Base-by-base conservation (phyloP, 2,888 invertebrate species). In the Drosophila nr. perissopoda region DNA sequence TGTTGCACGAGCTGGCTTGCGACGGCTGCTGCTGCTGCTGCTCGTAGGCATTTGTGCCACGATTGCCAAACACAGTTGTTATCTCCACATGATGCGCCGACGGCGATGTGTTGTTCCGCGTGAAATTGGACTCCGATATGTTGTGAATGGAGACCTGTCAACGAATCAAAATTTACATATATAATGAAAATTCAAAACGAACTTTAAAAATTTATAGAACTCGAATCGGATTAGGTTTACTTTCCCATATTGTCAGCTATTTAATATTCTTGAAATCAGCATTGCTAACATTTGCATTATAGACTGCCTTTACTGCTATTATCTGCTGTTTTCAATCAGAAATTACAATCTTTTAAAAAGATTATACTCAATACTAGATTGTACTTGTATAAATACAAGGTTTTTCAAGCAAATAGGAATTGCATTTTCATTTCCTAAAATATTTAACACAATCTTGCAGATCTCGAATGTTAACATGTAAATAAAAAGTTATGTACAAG, bases 101-200 rank as follows among this genome's bases (percentile, higher is more conserved):
- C 27, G 92, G 91, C 36, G 92, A 91, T 54, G 91, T 81, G 60
- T 90, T 86, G 73, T 91, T 93, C 62, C 92, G 91, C 58, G 88
- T 81, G 67, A 92, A 93, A 88, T 93, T 93, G 40, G 93, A 92
- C 79, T 93, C 93, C 82, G 91, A 93, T 40, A 93, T 91, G 81
- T 93, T 93, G 68, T 93, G 93, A 76, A 93, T 93, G 68, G 93
- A 93, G 53, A 93, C 93, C 93, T 93, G 48, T 2, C 18, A 59
- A 27, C 11, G 21, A 40, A 54, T 2, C 33, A 52, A 25, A 10
- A 10, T 21, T 8, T 13, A 8, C 5, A 31, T 10, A n/a, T 21
- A 21, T 8, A 42, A 5, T 27, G 2, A 18, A 29, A 13, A 6
- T 49, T 27, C 13, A 46, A 21, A 46, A 21, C 21, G 21, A 7